Percentiles rank a stretch among this genome's conserved stretches.
Conservation (phyloP, 2,888 invertebrate species). For the Sinelater perroti region DNA sequence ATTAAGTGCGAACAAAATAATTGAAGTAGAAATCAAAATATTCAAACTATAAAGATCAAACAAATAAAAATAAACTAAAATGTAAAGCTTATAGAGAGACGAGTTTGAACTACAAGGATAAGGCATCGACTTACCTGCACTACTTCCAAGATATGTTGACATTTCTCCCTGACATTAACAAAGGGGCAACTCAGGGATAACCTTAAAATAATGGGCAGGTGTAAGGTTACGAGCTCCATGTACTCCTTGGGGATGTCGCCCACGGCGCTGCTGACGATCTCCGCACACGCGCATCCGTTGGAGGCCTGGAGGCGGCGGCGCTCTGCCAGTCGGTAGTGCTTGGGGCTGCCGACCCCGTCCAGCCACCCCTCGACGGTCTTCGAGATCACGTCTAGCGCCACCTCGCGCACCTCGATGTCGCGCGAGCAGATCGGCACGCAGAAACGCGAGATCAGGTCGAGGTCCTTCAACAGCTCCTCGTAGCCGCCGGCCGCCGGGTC, state of each 20-base stretch:
- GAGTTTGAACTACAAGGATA: too few relatives aligned
- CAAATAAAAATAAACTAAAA: too few relatives aligned
- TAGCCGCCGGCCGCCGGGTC: conserved; percentile 43
- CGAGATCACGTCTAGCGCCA: conserved; percentile 63
- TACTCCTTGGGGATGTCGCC: conserved; percentile 62
- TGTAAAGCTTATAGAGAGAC: too few relatives aligned
- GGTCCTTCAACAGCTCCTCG: conserved; percentile 56
- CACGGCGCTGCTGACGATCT: conserved; percentile 59
- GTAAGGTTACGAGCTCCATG: conserved; percentile 63
- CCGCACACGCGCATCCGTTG: conserved; percentile 59
- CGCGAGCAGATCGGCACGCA: conserved; percentile 65
- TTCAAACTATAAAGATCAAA: too few relatives aligned
- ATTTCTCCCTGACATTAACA: conserved; percentile 67
- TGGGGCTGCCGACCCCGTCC: conserved; percentile 64
- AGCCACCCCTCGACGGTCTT: conserved; percentile 66
- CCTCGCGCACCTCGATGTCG: conserved; percentile 62
- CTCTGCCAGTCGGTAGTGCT: conserved; percentile 57
- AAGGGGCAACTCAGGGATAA: conserved; percentile 69
- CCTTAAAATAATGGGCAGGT: conserved; percentile 67
- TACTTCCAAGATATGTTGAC: conserved; percentile 65
- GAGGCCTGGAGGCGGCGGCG: conserved; percentile 55
- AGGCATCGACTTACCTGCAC: conserved; percentile 65
- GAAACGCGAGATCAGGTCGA: conserved; percentile 63
- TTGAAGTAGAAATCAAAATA: too few relatives aligned
- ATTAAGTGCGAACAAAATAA: too few relatives aligned